phyloP scores from a whole-genome alignment of 2,113 vertebrate genomes.

The Sceloporus tristichus region DNA sequence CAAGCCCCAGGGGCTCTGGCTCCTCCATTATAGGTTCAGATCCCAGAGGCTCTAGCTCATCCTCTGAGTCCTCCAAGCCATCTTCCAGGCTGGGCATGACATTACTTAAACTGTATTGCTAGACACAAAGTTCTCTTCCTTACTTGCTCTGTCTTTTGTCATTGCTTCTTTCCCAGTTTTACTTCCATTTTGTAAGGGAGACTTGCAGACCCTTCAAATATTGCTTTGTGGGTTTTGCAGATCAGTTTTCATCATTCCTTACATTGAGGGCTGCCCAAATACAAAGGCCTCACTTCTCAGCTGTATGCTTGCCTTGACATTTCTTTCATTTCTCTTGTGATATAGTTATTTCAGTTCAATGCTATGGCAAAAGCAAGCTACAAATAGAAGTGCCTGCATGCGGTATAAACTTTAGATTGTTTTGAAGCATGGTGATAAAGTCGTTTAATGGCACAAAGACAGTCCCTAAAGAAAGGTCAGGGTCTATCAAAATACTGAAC shows the following conservation, averaged over 20 bases:
- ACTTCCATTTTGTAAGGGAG: too few relatives aligned
- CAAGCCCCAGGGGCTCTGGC: too few relatives aligned
- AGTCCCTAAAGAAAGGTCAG: not conserved
- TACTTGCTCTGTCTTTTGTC: too few relatives aligned
- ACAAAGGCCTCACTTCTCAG: not conserved
- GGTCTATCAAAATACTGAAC: not conserved
- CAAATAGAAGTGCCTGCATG: not conserved
- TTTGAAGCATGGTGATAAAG: not conserved
- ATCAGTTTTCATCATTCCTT: too few relatives aligned
- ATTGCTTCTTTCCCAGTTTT: too few relatives aligned
- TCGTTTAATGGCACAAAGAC: not conserved
- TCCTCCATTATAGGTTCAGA: too few relatives aligned
- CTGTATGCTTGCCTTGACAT: not conserved
- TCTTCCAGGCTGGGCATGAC: too few relatives aligned
- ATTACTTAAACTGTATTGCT: too few relatives aligned
- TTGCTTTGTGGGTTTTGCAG: not conserved
- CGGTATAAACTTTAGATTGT: too few relatives aligned
- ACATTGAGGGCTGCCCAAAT: not conserved
- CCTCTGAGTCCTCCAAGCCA: too few relatives aligned
- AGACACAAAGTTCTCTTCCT: too few relatives aligned
- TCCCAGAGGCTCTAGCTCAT: too few relatives aligned
- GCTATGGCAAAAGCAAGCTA: not conserved
- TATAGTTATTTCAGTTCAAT: not conserved
- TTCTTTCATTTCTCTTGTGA: not conserved
- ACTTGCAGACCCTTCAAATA: not conserved